Conservation (phyloP, 2,113 vertebrate species). For the Halichoerus grypus region DNA sequence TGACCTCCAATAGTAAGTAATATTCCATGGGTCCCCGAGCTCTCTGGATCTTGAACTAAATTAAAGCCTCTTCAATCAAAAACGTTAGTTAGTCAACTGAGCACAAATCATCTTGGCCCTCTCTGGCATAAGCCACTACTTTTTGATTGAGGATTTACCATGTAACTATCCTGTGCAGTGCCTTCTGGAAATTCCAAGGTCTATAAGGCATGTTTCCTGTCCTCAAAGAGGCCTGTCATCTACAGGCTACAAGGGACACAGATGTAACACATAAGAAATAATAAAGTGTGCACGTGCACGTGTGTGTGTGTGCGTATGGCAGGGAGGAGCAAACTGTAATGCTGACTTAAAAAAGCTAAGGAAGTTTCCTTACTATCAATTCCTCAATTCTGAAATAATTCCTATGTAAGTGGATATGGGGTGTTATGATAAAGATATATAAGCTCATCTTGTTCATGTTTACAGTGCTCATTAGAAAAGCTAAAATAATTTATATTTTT, state of each 20-base stretch:
- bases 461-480: background rate
- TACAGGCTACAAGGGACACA: background rate
- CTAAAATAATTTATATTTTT: background rate
- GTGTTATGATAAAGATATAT: background rate
- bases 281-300: background rate
- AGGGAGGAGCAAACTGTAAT: background rate
- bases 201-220: background rate
- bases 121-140: background rate
- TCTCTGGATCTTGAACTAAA: background rate
- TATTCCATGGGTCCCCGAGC: rapidly evolving
- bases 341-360: background rate
- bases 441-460: background rate
- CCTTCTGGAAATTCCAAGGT: background rate
- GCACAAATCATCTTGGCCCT: background rate
- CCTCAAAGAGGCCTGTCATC: background rate
- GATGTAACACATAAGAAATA: background rate
- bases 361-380: background rate
- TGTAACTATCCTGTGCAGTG: rapidly evolving
- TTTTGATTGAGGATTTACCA: background rate
- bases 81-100: background rate
- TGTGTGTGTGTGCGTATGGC: background rate
- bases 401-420: background rate
- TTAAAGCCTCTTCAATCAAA: background rate
- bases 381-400: background rate
- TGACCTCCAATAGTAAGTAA: background rate